Percentiles rank a stretch among this genome's conserved stretches.
phyloP scores from a whole-genome alignment of 2,113 vertebrate genomes.

The Bubo blakistoni region DNA sequence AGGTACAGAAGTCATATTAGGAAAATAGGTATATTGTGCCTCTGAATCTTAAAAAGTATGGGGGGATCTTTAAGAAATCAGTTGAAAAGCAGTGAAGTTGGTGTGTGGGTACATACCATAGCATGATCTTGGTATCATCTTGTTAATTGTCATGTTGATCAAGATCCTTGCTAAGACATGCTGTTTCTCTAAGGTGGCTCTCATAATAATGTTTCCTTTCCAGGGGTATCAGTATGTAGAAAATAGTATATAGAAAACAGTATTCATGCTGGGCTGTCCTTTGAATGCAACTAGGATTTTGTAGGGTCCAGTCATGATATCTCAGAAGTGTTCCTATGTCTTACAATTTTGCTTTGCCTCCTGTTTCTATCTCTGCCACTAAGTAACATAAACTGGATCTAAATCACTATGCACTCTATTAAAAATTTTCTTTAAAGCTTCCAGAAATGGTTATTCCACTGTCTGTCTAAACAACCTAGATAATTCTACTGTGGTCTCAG shows the following conservation, averaged over 20 bases:
- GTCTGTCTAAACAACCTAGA: background rate
- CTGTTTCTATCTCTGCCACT: background rate
- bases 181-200: background rate
- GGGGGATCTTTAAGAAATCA: background rate
- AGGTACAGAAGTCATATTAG: background rate
- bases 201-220: background rate
- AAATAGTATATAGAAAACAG: background rate
- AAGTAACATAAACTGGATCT: background rate
- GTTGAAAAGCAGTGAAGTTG: background rate
- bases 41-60: background rate
- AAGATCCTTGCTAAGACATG: background rate
- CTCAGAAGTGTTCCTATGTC: background rate
- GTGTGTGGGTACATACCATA: background rate
- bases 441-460: background rate
- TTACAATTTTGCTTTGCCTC: background rate
- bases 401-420: background rate
- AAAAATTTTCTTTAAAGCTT: background rate
- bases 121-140: background rate
- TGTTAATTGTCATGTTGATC: background rate
- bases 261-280: background rate
- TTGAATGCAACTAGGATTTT: background rate
- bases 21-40: background rate
- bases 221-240: background rate
- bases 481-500: background rate
- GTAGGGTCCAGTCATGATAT: background rate